These are phyloP conservation scores for Rhodophaea formosa DNA, from an alignment of 2,888 invertebrate genomes.

Conservation along the genomic window DNA sequence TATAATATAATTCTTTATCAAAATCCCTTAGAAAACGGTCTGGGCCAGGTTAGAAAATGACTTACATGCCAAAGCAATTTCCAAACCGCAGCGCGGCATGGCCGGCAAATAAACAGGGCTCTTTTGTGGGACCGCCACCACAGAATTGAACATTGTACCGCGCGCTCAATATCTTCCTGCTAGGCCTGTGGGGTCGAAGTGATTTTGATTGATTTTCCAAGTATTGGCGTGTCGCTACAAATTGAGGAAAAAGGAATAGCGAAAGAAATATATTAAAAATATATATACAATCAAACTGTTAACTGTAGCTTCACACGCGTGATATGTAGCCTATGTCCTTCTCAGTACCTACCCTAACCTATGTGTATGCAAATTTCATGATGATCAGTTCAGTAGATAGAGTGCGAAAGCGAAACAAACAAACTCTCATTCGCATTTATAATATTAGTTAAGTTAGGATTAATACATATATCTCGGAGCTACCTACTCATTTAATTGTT, in stretches of 20 bases:
- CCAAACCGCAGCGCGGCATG: conserved; percentile 67
- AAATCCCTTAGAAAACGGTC: conserved; percentile 59
- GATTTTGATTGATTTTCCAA: conserved; percentile 18
- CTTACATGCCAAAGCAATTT: conserved; percentile 74
- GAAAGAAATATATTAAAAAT: neutral
- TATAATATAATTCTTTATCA: conserved; percentile 20
- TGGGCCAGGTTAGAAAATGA: conserved; percentile 73
- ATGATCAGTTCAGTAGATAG: too few relatives aligned
- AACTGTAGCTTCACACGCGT: too few relatives aligned
- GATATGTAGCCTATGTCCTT: too few relatives aligned
- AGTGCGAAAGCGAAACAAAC: too few relatives aligned
- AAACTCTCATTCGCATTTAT: too few relatives aligned
- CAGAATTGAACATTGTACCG: conserved; percentile 72
- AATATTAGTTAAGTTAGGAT: too few relatives aligned
- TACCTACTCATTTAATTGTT: too few relatives aligned
- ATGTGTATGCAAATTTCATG: too few relatives aligned
- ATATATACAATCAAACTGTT: too few relatives aligned
- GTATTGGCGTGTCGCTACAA: neutral
- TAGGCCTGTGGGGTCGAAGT: conserved; percentile 4
- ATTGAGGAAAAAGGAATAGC: neutral
- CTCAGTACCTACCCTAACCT: too few relatives aligned
- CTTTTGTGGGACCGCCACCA: conserved; percentile 70
- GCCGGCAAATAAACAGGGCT: conserved; percentile 68
- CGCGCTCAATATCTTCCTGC: conserved; percentile 41
- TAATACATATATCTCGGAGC: too few relatives aligned